Conservation (phyloP, 2,113 vertebrate species). For the Takifugu flavidus region DNA sequence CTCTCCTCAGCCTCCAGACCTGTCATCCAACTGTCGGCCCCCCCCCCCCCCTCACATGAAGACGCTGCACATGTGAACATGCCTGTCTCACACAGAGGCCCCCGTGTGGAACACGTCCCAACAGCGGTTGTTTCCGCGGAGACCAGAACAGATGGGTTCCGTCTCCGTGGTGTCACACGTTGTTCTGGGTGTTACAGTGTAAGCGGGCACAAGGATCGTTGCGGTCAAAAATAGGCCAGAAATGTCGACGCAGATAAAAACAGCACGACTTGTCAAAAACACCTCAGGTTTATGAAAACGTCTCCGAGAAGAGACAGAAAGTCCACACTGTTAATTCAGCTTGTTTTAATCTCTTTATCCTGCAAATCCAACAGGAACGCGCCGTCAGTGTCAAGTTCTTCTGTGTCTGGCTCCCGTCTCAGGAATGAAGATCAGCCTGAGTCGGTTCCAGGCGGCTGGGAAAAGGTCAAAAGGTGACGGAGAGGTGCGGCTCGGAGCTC, state of each 20-base stretch:
- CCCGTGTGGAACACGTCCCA: too few species aligned
- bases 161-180: slow-evolving; percentile 20
- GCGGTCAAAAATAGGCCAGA: slow-evolving; percentile 6
- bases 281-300: not conserved
- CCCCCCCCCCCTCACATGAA: slow-evolving; percentile 3
- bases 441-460: not conserved
- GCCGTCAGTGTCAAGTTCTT: too few species aligned
- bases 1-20: slow-evolving; percentile 10
- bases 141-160: slow-evolving; percentile 26
- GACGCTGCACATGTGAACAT: slow-evolving; percentile 19
- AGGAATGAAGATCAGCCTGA: slow-evolving; percentile 25
- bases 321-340: too few species aligned
- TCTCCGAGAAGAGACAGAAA: too few species aligned
- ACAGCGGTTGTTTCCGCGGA: not conserved
- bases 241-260: slow-evolving; percentile 1
- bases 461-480: slow-evolving; percentile 19
- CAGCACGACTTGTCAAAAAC: not conserved
- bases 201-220: not conserved
- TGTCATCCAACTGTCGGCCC: not conserved
- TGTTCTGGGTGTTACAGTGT: slow-evolving; percentile 2
- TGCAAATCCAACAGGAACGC: too few species aligned
- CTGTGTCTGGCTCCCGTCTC: slow-evolving; percentile 41
- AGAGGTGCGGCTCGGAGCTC: slow-evolving; percentile 19
- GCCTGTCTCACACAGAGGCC: too few species aligned
- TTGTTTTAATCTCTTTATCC: too few species aligned